A percentile compares a stretch with the other conserved stretches of the same genome.
Conservation (phyloP, 2,113 vertebrate genomes). For the Mesembrinibis cayennensis region DNA sequence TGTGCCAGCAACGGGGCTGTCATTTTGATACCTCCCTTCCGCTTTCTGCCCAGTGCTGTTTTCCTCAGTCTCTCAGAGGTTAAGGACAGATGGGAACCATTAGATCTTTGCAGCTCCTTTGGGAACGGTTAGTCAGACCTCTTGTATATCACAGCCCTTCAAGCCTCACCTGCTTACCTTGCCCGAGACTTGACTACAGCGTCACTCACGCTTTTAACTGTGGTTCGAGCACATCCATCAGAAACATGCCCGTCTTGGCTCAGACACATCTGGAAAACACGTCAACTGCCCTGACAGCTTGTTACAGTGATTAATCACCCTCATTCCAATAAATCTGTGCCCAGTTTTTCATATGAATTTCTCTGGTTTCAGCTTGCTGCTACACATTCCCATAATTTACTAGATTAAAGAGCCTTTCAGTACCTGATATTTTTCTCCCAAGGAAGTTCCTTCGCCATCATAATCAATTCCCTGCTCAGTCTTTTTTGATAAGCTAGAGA, state of each 20-base stretch:
- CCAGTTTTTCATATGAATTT: slow-evolving; percentile 16
- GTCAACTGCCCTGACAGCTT: neutral
- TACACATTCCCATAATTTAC: slow-evolving; percentile 40
- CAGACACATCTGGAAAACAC: neutral
- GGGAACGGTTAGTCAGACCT: slow-evolving; percentile 37
- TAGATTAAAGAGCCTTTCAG: slow-evolving; percentile 51
- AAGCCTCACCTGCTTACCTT: slow-evolving; percentile 1
- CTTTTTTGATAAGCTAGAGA: slow-evolving; percentile 44
- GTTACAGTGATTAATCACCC: slow-evolving; percentile 46
- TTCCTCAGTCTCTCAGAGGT: slow-evolving; percentile 11
- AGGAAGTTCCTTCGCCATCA: slow-evolving; percentile 7
- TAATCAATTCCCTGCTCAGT: slow-evolving; percentile 20
- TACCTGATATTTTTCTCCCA: slow-evolving; percentile 45
- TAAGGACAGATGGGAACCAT: slow-evolving; percentile 45
- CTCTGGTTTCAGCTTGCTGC: slow-evolving; percentile 31
- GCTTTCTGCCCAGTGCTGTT: neutral
- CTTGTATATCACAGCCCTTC: slow-evolving; percentile 7
- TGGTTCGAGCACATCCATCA: neutral
- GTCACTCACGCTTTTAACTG: neutral
- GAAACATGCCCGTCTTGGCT: neutral
- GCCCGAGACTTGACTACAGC: neutral
- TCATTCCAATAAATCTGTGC: slow-evolving; percentile 26
- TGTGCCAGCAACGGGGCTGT: neutral
- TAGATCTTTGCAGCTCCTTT: slow-evolving; percentile 29
- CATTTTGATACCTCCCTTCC: neutral